A percentile compares a stretch with the other conserved stretches of the same genome.
phyloP scores from a whole-genome alignment of 2,113 vertebrate species.

The Chelonoidis abingdonii region DNA sequence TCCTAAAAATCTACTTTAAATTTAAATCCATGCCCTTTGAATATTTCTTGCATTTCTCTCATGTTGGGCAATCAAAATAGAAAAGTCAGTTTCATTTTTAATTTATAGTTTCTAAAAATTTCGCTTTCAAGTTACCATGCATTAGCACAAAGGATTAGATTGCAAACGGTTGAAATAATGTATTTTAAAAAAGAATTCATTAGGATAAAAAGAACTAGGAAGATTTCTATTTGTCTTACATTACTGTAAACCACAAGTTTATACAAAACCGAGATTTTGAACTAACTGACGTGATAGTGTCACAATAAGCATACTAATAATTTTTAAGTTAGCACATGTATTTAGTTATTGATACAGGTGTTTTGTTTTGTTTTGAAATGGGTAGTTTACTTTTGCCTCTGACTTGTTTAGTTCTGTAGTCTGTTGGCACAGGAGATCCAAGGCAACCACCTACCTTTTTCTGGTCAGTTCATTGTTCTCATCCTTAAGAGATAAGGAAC shows the following conservation, averaged over 20 bases:
- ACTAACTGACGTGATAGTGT: fast-evolving
- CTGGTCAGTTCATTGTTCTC: slow-evolving; percentile 77
- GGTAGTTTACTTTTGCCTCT: fast-evolving
- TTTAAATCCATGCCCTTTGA: neutral
- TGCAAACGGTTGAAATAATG: neutral
- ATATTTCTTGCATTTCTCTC: neutral
- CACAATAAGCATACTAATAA: fast-evolving
- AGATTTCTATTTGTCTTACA: neutral
- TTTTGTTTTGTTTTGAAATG: neutral
- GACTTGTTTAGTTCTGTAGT: neutral
- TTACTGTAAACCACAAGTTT: neutral
- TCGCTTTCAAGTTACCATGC: neutral
- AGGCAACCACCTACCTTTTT: slow-evolving; percentile 80
- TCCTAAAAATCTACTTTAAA: neutral
- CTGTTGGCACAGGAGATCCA: fast-evolving
- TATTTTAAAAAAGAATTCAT: neutral
- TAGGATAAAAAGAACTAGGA: neutral
- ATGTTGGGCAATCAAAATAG: fast-evolving
- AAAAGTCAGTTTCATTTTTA: fast-evolving
- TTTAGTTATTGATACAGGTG: fast-evolving
- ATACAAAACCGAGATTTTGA: fast-evolving
- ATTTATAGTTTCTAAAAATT: fast-evolving
- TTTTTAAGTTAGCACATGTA: fast-evolving
- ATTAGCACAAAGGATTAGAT: fast-evolving
- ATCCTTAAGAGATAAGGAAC: slow-evolving; percentile 79